Evolutionary conservation across 2,888 invertebrate species (phyloP).

Genomic region (Masnerella sp.): DNA sequence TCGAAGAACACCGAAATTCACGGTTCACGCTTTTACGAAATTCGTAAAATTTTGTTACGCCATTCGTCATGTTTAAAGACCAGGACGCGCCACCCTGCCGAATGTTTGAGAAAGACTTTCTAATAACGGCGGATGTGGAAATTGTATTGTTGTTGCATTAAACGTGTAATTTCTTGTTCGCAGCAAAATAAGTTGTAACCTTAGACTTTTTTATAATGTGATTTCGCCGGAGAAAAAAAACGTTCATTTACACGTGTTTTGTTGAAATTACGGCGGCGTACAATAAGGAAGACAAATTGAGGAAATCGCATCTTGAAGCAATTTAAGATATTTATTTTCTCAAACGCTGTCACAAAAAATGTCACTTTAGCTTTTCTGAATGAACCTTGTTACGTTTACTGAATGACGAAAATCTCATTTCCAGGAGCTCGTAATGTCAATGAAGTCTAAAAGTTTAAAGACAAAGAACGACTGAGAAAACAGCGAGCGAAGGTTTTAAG

Average conservation of each 20-base stretch:
- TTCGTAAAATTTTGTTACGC: conserved; percentile 32
- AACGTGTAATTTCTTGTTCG: conserved; percentile 1
- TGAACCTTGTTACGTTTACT: background rate
- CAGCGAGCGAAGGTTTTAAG: no score
- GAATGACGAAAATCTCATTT: background rate
- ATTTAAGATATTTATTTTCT: background rate
- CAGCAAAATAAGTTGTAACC: background rate
- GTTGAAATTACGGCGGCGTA: background rate
- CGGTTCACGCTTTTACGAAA: conserved; percentile 35
- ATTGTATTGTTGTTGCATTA: conserved; percentile 14
- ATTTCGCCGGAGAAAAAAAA: background rate
- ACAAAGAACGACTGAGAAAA: background rate
- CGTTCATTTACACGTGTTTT: background rate
- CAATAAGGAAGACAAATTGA: background rate
- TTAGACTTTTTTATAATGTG: conserved; percentile 2
- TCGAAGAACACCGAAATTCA: no score
- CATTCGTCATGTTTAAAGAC: conserved; percentile 29
- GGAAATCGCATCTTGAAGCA: background rate
- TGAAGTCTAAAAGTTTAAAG: background rate
- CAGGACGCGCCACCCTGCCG: conserved; percentile 7
- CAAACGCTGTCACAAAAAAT: background rate
- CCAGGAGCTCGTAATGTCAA: background rate
- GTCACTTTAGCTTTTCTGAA: background rate
- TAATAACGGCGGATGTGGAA: conserved; percentile 14
- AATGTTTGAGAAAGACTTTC: conserved; percentile 28